Conservation (phyloP, 1,140 invertebrate species). For the Chlorops oryzae region DNA sequence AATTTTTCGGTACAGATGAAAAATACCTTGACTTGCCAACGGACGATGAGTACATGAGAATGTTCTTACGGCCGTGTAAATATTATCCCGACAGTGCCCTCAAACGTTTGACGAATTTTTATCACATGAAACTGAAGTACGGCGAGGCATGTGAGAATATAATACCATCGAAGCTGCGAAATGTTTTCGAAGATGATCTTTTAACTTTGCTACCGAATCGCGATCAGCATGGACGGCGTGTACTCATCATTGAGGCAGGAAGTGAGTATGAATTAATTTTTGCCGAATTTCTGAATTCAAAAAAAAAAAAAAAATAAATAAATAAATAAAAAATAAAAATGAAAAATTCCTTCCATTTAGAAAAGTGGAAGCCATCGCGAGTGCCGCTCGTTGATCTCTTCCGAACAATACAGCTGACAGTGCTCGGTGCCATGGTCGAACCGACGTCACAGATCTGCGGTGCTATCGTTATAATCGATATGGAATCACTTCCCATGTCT, state of each 20-base stretch:
- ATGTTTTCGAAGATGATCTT: slow-evolving; percentile 51
- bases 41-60: slow-evolving; percentile 59
- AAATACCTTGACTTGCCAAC: slow-evolving; percentile 51
- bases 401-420: slow-evolving; percentile 52
- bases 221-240: slow-evolving; percentile 51
- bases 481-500: slow-evolving; percentile 56
- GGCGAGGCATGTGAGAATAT: slow-evolving; percentile 52
- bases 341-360: slow-evolving; percentile 35
- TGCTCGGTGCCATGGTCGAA: slow-evolving; percentile 58
- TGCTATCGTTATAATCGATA: slow-evolving; percentile 60
- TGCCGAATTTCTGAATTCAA: neutral
- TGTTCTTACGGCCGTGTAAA: slow-evolving; percentile 62
- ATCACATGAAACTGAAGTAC: slow-evolving; percentile 54
- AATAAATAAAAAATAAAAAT: slow-evolving; percentile 8
- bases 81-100: slow-evolving; percentile 62
- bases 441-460: slow-evolving; percentile 60
- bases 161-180: slow-evolving; percentile 48
- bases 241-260: slow-evolving; percentile 55
- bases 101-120: slow-evolving; percentile 57
- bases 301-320: neutral
- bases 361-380: slow-evolving; percentile 61
- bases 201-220: slow-evolving; percentile 55
- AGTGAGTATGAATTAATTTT: slow-evolving; percentile 47
- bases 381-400: slow-evolving; percentile 55
- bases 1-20: slow-evolving; percentile 45